A percentile compares a stretch with the other conserved stretches of the same genome.
Evolutionary conservation across 2,113 vertebrate genomes (phyloP).

Genomic region (Ptilorrhoa leucosticta): DNA sequence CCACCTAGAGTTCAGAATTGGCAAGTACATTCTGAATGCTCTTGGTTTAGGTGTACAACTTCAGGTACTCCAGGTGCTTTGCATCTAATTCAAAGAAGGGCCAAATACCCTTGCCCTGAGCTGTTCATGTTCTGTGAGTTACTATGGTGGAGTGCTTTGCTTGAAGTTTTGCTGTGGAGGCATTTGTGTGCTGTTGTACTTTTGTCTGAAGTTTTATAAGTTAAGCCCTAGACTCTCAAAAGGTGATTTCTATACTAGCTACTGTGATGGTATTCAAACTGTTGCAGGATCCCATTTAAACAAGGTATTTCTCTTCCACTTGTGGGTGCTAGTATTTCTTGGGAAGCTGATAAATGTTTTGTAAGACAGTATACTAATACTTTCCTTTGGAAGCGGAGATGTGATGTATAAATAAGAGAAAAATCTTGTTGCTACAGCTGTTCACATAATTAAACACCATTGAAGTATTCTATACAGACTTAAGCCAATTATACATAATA

Average conservation of each 20-base stretch:
- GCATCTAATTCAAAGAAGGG: not conserved
- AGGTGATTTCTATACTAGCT: not conserved
- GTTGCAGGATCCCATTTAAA: not conserved
- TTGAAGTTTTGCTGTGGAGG: not conserved
- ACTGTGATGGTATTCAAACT: not conserved
- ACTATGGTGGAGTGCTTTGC: not conserved
- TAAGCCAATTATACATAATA: slow-evolving; percentile 45
- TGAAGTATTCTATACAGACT: not conserved
- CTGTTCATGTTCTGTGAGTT: not conserved
- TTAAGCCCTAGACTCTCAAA: not conserved
- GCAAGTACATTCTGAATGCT: not conserved
- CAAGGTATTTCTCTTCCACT: not conserved
- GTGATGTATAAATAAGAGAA: not conserved
- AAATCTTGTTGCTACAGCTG: slow-evolving; percentile 4
- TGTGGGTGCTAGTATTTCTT: not conserved
- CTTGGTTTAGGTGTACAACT: not conserved
- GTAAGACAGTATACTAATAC: not conserved
- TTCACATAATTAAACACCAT: slow-evolving; percentile 15
- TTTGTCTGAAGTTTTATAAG: not conserved
- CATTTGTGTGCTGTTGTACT: not conserved
- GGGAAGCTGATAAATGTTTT: not conserved
- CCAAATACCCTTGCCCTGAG: not conserved
- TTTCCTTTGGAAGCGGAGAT: not conserved
- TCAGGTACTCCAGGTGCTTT: not conserved
- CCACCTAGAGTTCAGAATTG: not conserved